A percentile compares a stretch with the other conserved stretches of the same genome.
Conservation (phyloP, 2,113 vertebrate species). For the Malurus elegans region DNA sequence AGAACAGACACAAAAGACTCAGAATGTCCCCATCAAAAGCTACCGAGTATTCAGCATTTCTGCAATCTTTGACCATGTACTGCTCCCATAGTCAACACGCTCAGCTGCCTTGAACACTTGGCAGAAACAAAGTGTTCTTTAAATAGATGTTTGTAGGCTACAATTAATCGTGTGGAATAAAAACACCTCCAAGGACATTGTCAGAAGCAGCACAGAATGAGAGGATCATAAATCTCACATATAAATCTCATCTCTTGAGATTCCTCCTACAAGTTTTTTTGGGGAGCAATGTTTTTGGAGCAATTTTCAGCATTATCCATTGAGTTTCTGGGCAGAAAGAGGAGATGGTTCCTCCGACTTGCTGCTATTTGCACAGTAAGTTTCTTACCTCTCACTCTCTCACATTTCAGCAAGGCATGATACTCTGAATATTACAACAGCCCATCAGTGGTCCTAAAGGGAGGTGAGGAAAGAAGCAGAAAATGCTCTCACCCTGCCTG, state of each 20-base stretch:
- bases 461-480: background rate
- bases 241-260: background rate
- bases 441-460: background rate
- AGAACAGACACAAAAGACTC: constrained; percentile 34
- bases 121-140: constrained; percentile 8
- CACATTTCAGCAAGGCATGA: background rate
- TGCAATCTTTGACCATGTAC: background rate
- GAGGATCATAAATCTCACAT: background rate
- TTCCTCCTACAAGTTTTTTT: background rate
- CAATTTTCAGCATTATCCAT: background rate
- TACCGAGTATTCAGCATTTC: background rate
- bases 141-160: background rate
- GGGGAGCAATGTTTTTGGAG: background rate
- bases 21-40: constrained; percentile 2
- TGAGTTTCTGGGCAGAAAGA: background rate
- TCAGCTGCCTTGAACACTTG: background rate
- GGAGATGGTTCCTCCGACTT: background rate
- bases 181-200: background rate
- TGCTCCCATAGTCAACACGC: background rate
- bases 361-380: no score
- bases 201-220: background rate
- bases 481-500: background rate
- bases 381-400: background rate
- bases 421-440: background rate
- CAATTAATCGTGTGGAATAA: background rate